Percentiles rank a stretch among this genome's conserved stretches.
phyloP scores from a whole-genome alignment of 1,140 invertebrate genomes.

The Tetramorium alpestre region DNA sequence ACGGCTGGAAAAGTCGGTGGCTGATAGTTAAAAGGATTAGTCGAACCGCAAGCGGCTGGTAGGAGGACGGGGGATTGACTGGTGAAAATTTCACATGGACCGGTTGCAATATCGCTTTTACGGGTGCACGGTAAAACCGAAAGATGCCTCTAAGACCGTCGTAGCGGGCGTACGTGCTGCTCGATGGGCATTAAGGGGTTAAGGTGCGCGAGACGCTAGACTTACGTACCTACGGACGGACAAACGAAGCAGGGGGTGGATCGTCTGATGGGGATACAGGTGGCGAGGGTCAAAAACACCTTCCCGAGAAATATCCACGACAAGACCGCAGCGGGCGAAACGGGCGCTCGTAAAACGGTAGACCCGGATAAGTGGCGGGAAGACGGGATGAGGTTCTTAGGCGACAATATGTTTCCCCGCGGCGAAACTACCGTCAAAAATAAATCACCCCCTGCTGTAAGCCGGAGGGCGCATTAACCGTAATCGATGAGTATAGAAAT shows the following conservation, averaged over 20 bases:
- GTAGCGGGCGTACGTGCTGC: slow-evolving; percentile 69
- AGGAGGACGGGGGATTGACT: neutral
- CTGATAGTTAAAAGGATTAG: slow-evolving; percentile 71
- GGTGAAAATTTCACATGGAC: slow-evolving; percentile 70
- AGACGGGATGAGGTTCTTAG: slow-evolving; percentile 43
- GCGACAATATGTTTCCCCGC: slow-evolving; percentile 47
- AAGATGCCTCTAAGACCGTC: slow-evolving; percentile 68
- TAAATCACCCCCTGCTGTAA: slow-evolving; percentile 41
- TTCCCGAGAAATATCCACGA: slow-evolving; percentile 42
- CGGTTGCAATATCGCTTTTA: slow-evolving; percentile 73
- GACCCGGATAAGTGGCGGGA: slow-evolving; percentile 45
- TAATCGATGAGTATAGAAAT: slow-evolving; percentile 15
- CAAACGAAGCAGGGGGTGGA: slow-evolving; percentile 19
- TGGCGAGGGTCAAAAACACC: slow-evolving; percentile 56
- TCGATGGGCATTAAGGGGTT: slow-evolving; percentile 69
- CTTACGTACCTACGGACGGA: slow-evolving; percentile 1
- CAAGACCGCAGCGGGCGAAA: slow-evolving; percentile 59
- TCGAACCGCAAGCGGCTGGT: slow-evolving; percentile 28
- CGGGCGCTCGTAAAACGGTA: slow-evolving; percentile 66
- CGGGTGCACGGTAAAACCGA: slow-evolving; percentile 65
- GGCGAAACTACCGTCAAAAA: slow-evolving; percentile 12
- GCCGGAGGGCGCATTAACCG: slow-evolving; percentile 5
- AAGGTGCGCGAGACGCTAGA: slow-evolving; percentile 58
- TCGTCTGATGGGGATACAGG: slow-evolving; percentile 47
- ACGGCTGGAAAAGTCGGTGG: slow-evolving; percentile 44